Percentiles rank a stretch among this genome's conserved stretches.
Conservation (phyloP, 2,113 vertebrate species). For the Mobula hypostoma region DNA sequence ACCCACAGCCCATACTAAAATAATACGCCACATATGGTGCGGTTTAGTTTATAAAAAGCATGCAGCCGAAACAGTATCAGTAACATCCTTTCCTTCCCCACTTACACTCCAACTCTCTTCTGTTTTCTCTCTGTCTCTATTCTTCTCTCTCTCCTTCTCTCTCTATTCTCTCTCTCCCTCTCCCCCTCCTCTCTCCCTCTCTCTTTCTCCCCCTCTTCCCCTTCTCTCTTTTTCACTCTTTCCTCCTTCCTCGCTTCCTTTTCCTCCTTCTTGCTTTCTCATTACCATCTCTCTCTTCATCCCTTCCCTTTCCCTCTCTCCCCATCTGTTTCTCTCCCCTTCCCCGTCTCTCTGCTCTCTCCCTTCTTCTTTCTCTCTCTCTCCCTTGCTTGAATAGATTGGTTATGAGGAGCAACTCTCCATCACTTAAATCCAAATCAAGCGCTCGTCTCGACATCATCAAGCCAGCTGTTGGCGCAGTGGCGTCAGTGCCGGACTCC, state of each 20-base stretch:
- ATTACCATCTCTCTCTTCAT: neutral
- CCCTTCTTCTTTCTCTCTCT: neutral
- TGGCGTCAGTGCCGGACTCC: too few species aligned
- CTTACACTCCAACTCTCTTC: neutral
- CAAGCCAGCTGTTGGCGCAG: too few species aligned
- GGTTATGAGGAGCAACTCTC: neutral
- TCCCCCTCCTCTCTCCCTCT: too few species aligned
- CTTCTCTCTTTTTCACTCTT: too few species aligned
- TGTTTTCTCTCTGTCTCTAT: neutral
- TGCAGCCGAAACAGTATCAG: constrained; percentile 5
- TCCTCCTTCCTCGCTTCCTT: too few species aligned
- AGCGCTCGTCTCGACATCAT: too few species aligned
- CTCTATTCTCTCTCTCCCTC: too few species aligned
- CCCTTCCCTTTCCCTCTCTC: neutral
- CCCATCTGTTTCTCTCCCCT: neutral
- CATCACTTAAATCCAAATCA: too few species aligned
- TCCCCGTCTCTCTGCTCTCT: neutral
- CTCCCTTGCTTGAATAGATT: too few species aligned
- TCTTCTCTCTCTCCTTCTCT: neutral
- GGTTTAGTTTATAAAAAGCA: constrained; percentile 22
- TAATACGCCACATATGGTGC: constrained; percentile 29
- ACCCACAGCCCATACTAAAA: constrained; percentile 31
- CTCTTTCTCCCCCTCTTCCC: too few species aligned
- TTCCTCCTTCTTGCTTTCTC: too few species aligned
- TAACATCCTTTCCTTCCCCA: neutral